Evolutionary conservation across 2,888 invertebrate genomes (phyloP), one percentile per base, ranked within the genome.

Genomic region (Muscina levida): DNA sequence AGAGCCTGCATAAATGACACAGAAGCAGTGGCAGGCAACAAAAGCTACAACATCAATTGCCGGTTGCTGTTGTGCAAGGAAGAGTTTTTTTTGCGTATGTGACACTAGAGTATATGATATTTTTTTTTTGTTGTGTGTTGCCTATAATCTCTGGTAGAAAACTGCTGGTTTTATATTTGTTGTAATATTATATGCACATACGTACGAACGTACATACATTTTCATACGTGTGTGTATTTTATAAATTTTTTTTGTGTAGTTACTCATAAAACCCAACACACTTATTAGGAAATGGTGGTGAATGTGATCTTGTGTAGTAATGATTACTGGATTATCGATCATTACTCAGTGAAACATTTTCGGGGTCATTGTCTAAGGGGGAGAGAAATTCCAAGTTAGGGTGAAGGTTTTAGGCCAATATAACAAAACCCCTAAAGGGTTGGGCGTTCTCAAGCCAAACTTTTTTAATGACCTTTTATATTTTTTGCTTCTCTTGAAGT

Each of bases 1-100:
- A 65, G 72, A 65, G 75, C 72, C 76, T 72, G 82, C 76, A 82
- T 76, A 76, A 79, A 72, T 79, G 79, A 5, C 4, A 77, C 77
- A 56, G 42, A 74, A 77, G 68, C 72, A 68, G 44, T 62, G 42
- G 44, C 48, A 57, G n/a, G 53, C 70, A 70, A 53, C 44, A 59
- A 46, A 56, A 62, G 31, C 65, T 53, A 19, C 24, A 73, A 26
- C 42, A 26, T 44, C 57, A 67, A 15, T 67, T 51, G 67, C 67
- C 46, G 26, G 66, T 67, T 56, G 19, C 70, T n/a, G 19, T 66
- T 53, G 13, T 6, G 57, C 37, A 56, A 65, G 76, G 31, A 71
- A 39, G 19, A 31, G 31, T 31, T 3, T 51, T 67, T 48, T 72
- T 72, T 46, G 22, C 44, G 46, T 26, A 22, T 24, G 48, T 46